Evolutionary conservation across 2,797 vertebrate genomes (phyloP).

Genomic region (Gambelia wislizenii): DNA sequence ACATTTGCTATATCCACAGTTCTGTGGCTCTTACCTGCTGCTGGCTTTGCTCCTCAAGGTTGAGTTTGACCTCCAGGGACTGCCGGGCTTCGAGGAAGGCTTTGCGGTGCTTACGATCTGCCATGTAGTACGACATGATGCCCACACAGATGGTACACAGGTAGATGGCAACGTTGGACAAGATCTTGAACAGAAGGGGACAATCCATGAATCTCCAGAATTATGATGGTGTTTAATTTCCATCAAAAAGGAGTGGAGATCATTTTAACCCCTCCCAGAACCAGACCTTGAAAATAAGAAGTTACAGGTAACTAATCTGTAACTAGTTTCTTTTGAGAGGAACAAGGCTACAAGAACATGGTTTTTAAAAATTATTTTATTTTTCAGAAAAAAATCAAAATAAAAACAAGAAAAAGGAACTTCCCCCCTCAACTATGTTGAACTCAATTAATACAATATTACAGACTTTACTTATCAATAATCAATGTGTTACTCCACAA

Average conservation of each 20-base stretch:
- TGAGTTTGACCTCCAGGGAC: constrained; percentile 95
- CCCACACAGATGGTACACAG: constrained; percentile 88
- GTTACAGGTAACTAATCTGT: too few relatives aligned
- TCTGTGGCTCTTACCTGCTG: constrained; percentile 86
- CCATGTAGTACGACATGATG: constrained; percentile 93
- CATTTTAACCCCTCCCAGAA: too few relatives aligned
- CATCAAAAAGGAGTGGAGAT: not conserved
- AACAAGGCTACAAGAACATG: too few relatives aligned
- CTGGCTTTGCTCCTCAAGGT: constrained; percentile 94
- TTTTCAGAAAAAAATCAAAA: too few relatives aligned
- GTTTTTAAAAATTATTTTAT: too few relatives aligned
- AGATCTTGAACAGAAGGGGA: constrained; percentile 77
- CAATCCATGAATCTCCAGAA: not conserved
- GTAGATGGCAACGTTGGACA: constrained; percentile 91
- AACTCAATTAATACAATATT: too few relatives aligned
- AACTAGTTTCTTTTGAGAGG: too few relatives aligned
- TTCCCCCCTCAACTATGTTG: too few relatives aligned
- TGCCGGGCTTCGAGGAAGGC: constrained; percentile 95
- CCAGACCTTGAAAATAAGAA: too few relatives aligned
- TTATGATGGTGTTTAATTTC: not conserved
- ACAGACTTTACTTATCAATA: too few relatives aligned
- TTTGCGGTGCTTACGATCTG: constrained; percentile 93
- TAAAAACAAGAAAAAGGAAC: too few relatives aligned
- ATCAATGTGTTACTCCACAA: too few relatives aligned
- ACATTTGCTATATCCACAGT: not conserved